Evolutionary conservation across 2,113 vertebrate species (phyloP).

Genomic region (Tyto alba): DNA sequence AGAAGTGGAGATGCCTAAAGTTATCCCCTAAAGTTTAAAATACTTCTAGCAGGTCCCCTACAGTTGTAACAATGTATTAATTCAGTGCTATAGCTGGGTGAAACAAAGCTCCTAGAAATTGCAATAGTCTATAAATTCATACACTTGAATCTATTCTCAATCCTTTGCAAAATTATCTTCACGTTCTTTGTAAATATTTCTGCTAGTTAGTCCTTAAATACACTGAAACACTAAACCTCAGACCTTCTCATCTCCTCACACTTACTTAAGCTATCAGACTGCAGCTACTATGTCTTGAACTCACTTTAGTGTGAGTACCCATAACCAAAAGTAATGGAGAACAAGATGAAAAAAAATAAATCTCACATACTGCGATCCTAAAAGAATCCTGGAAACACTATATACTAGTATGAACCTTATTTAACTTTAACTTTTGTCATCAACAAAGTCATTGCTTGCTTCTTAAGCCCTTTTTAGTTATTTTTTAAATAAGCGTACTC

Average conservation of each 20-base stretch:
- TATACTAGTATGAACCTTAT: not conserved
- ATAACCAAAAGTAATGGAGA: not conserved
- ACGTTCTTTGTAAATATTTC: not conserved
- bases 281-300: not conserved
- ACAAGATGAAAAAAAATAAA: not conserved
- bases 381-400: not conserved
- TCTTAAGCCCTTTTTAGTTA: not conserved
- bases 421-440: not conserved
- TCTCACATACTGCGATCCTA: not conserved
- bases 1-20: not conserved
- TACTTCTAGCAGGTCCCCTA: not conserved
- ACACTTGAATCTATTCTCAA: not conserved
- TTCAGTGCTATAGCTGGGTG: not conserved
- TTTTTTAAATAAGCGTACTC: not conserved
- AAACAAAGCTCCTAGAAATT: not conserved
- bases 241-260: not conserved
- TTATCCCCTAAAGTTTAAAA: not conserved
- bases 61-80: not conserved
- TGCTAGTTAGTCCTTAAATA: not conserved
- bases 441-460: not conserved
- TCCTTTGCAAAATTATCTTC: not conserved
- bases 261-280: not conserved
- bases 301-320: not conserved
- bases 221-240: not conserved
- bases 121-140: not conserved